Base-by-base conservation (phyloP, 2,113 vertebrate genomes). In the Microcebus tavaratra region DNA sequence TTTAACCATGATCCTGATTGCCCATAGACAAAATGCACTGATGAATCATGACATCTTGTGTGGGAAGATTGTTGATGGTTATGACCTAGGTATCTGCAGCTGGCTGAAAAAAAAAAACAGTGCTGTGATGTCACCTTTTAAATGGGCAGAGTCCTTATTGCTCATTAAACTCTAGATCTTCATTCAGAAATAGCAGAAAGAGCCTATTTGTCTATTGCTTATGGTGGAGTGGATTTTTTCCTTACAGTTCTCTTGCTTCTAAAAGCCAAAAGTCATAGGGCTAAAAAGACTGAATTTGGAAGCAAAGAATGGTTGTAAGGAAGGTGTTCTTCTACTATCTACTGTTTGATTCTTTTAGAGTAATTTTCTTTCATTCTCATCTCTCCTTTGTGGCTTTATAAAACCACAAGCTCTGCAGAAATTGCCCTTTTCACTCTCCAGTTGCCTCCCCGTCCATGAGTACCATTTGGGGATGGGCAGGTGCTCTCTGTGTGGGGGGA, bases 401-500 rank as follows among this genome's bases (percentile, higher is more conserved):
- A 61, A 57, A 34, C 7, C 10, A 29, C 11, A 29, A 10, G 12
- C 65, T 79, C 25, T 36, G 57, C 14, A 80, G 31, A 76, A 76
- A 27, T 61, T 27, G 17, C 21, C 53, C 39, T n/a, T 31, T 5
- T 23, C 36, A 13, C 45, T 57, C 20, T 57, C 13, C 8, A 15
- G 0, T 5, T 17, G 48, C 27, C 39, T 57, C 23, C 6, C 8
- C 5, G 0, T 2, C 7, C 2, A 0, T 2, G 48, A 67, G 31
- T 3, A 13, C 4, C 9, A 7, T 3, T 3, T 50, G 12, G 0
- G 10, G 39, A 39, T 20, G 20, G 53, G 21, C 20, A 34, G 59
- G 6, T 17, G 1, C 15, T 14, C 50, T 42, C 34, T 50, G 14
- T 3, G 13, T 10, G 5, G 63, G 8, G 39, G 72, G 9, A 2